Base-by-base conservation (phyloP, 2,797 vertebrate species). In the Heteromormyrus szaboi region DNA sequence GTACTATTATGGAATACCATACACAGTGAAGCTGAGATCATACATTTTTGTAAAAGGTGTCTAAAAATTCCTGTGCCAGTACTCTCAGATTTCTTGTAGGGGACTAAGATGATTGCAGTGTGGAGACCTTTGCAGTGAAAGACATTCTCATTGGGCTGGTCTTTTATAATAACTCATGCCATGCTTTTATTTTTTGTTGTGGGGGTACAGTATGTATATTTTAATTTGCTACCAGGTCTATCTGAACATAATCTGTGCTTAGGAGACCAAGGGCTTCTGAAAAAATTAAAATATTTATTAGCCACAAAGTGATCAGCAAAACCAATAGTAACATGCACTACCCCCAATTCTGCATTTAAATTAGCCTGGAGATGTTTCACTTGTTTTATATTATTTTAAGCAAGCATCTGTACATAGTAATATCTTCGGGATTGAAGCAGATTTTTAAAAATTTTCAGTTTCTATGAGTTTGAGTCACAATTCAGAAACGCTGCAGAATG, bases 201-300 rank as follows among this genome's bases (percentile, higher is more conserved):
- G 51, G 25, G 9, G 19, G 46, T 25, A 25, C 25, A 25, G 25
- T 89, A 6, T 89, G 59, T 48, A 25, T 68, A 37, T 81, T 81
- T 46, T 81, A n/a, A 81, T 81, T 46, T 81, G 37, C 76, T 41
- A 46, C 76, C 76, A 19, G 76, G 29, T 81, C 37, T n/a, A 14
- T 44, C 37, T 81, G 37, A 46, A n/a, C 76, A 9, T 72, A 12
- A 68, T 86, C 8, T 53, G 51, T 89, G 14, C 19, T 12, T 11
- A 41, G 25, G 81, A 17, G 84, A 89, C 56, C 33, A 54, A 89
- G 84, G 88, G 84, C 83, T 86, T 89, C 51, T 86, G 2, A 51
- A 7, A 72, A 37, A 65, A 54, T 44, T 8, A 19, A 86, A 68
- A 53, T 51, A 51, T 84, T 25, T 84, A 48, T 88, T 17, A 88